Percentiles rank a stretch among this genome's conserved stretches.
These are phyloP conservation scores for Crypturellus tataupa DNA, from an alignment of 2,797 vertebrate genomes.

Conservation along the genomic window DNA sequence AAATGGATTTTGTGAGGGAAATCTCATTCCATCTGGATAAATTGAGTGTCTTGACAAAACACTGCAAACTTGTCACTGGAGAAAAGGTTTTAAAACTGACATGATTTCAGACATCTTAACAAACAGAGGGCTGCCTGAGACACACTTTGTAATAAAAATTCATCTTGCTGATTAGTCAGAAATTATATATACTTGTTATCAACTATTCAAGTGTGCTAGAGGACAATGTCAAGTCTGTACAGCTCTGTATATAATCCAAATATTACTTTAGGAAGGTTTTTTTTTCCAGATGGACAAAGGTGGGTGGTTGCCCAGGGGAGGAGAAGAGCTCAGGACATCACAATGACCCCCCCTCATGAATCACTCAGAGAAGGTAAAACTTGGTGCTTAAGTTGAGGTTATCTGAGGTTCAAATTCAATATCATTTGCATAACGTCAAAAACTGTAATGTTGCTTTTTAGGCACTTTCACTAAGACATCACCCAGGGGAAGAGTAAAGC, in stretches of 20 bases:
- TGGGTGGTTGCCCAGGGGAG: neutral
- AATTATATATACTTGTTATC: constrained; percentile 66
- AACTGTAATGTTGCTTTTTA: neutral
- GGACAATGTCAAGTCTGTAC: constrained; percentile 31
- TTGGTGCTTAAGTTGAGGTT: constrained; percentile 23
- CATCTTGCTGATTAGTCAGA: constrained; percentile 51
- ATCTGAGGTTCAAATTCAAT: constrained; percentile 29
- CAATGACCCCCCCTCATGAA: constrained; percentile 50
- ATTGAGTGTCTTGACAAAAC: constrained; percentile 56
- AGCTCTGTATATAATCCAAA: constrained; percentile 41
- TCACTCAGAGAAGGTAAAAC: constrained; percentile 30
- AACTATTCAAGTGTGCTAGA: constrained; percentile 40
- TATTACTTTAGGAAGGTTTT: neutral
- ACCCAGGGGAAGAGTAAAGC: neutral
- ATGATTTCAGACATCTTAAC: constrained; percentile 60
- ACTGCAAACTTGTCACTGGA: constrained; percentile 33
- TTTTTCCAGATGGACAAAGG: neutral
- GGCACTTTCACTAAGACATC: neutral
- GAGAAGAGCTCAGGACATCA: neutral
- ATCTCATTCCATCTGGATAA: constrained; percentile 47
- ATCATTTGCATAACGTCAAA: constrained; percentile 33
- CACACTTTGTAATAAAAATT: constrained; percentile 62
- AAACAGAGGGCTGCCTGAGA: constrained; percentile 36
- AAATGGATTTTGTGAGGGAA: constrained; percentile 63
- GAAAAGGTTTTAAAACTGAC: constrained; percentile 48